These are phyloP conservation scores for Aromia moschata DNA, from an alignment of 2,888 invertebrate genomes.

Conservation along the genomic window DNA sequence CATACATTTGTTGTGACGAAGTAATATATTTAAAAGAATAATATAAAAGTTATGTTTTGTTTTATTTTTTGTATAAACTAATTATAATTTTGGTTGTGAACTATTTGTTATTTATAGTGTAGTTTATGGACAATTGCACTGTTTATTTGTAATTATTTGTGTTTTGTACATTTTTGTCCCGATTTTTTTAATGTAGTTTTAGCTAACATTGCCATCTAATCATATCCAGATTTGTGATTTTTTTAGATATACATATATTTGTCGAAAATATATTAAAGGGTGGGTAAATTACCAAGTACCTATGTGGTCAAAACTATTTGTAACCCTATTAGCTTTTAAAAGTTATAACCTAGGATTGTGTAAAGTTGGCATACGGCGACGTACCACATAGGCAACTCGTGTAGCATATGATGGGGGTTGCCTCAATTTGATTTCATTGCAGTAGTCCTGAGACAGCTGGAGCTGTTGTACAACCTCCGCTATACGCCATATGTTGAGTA, in stretches of 20 bases:
- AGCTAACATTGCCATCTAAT: slow-evolving; percentile 57
- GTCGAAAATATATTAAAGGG: slow-evolving; percentile 35
- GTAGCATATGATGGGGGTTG: no score
- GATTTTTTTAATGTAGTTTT: slow-evolving; percentile 41
- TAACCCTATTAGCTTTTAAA: no score
- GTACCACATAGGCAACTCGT: no score
- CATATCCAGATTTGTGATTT: slow-evolving; percentile 61
- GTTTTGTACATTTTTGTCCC: slow-evolving; percentile 38
- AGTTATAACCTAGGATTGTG: no score
- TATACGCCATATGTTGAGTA: no score
- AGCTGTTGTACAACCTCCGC: no score
- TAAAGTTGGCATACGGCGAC: no score
- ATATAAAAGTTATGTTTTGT: slow-evolving; percentile 38
- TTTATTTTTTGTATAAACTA: slow-evolving; percentile 47
- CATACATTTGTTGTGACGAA: slow-evolving; percentile 29
- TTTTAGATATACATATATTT: slow-evolving; percentile 50
- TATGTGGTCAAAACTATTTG: no score
- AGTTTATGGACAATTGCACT: slow-evolving; percentile 32
- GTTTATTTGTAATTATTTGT: slow-evolving; percentile 40
- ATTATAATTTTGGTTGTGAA: slow-evolving; percentile 54
- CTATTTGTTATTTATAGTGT: slow-evolving; percentile 51
- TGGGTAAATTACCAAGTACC: no score
- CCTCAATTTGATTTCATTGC: no score
- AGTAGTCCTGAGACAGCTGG: no score
- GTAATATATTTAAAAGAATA: slow-evolving; percentile 29